Percentiles rank a stretch among this genome's conserved stretches.
These are phyloP conservation scores for Rapana venosa DNA, from an alignment of 2,888 invertebrate genomes.

Conservation along the genomic window DNA sequence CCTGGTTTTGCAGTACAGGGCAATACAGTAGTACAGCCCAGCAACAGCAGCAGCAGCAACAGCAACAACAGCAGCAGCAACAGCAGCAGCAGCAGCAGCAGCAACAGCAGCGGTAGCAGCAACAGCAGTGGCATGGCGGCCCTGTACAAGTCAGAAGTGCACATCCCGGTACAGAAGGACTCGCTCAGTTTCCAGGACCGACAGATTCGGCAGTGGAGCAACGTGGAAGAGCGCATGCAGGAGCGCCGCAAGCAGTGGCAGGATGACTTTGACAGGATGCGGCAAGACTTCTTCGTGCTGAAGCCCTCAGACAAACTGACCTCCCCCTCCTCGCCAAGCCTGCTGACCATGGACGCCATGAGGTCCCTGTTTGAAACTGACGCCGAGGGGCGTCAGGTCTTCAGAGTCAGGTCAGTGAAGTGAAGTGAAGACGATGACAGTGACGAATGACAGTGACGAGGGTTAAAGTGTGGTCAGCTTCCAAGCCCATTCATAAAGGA, in stretches of 20 bases:
- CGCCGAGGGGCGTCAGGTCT: conserved; percentile 64
- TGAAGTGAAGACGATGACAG: not conserved
- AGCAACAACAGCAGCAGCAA: not conserved
- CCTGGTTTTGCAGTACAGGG: no score
- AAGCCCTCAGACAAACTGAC: conserved; percentile 70
- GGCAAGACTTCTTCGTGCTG: conserved; percentile 76
- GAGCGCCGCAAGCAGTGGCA: conserved; percentile 73
- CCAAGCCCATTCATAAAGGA: no score
- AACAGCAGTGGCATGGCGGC: conserved; percentile 23
- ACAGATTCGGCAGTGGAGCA: conserved; percentile 74
- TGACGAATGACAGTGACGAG: no score
- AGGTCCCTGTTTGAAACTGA: conserved; percentile 67
- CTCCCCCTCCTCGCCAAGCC: conserved; percentile 56
- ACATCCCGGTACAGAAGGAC: conserved; percentile 76
- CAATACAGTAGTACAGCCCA: not conserved
- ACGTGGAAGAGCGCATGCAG: conserved; percentile 73
- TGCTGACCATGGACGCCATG: conserved; percentile 56
- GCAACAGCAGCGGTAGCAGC: not conserved
- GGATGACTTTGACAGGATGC: conserved; percentile 73
- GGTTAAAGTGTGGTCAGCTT: no score
- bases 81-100: not conserved
- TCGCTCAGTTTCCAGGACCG: conserved; percentile 75
- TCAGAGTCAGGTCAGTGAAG: conserved; percentile 60
- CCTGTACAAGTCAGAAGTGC: conserved; percentile 74
- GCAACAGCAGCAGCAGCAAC: not conserved